Conservation (phyloP, 2,113 vertebrate species). For the Elephas maximus region DNA sequence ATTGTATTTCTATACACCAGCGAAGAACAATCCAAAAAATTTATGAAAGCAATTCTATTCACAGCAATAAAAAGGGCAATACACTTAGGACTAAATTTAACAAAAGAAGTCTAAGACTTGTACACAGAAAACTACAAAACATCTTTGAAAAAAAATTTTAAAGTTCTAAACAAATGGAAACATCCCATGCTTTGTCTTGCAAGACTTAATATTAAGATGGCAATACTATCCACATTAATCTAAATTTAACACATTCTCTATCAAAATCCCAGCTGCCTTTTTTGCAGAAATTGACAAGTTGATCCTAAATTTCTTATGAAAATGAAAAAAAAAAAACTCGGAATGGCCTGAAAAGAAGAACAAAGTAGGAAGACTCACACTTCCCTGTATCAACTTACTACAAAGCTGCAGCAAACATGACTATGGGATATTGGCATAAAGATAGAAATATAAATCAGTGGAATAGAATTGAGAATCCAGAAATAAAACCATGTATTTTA, state of each 20-base stretch:
- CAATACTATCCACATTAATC: too few relatives aligned
- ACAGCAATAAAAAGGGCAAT: background rate
- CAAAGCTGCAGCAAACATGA: background rate
- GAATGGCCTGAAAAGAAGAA: slow-evolving; percentile 4
- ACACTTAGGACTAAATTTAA: background rate
- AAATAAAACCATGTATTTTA: too few relatives aligned
- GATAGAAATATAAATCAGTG: too few relatives aligned
- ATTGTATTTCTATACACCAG: background rate
- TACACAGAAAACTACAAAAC: too few relatives aligned
- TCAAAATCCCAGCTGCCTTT: background rate
- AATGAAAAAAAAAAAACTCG: background rate
- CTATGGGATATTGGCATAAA: background rate
- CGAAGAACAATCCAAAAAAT: background rate
- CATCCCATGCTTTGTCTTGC: too few relatives aligned
- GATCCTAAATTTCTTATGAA: background rate
- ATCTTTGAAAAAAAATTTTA: too few relatives aligned
- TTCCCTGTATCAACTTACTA: background rate
- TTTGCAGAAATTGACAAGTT: background rate
- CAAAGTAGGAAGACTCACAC: background rate
- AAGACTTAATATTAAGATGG: too few relatives aligned
- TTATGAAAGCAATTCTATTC: background rate
- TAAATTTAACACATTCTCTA: background rate
- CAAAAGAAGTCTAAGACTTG: too few relatives aligned
- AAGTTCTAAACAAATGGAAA: too few relatives aligned
- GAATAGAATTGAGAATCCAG: too few relatives aligned